These are phyloP conservation scores for Pyrocephalus nanus DNA, from an alignment of 2,797 vertebrate genomes.

Conservation along the genomic window DNA sequence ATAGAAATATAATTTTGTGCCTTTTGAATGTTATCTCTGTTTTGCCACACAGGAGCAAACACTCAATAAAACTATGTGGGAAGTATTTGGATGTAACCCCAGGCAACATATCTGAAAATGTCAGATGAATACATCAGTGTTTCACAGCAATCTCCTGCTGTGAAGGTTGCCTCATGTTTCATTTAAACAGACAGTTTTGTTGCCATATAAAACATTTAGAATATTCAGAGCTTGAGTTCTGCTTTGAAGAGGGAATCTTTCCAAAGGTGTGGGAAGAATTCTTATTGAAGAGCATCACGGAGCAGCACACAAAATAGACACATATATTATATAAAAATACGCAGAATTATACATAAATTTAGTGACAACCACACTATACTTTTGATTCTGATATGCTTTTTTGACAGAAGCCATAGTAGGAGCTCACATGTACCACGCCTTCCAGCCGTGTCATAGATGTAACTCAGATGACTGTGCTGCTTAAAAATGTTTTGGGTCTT, in stretches of 20 bases:
- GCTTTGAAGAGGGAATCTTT: background rate
- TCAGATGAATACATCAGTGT: constrained; percentile 16
- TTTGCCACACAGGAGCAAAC: background rate
- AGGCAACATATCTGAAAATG: constrained; percentile 46
- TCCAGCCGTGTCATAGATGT: background rate
- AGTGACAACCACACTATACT: background rate
- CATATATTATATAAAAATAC: background rate
- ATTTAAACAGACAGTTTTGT: constrained; percentile 28
- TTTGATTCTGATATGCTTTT: background rate
- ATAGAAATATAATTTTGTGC: background rate
- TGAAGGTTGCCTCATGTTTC: constrained; percentile 14
- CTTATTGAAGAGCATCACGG: background rate
- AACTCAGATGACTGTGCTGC: background rate
- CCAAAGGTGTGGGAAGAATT: background rate
- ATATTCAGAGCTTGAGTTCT: background rate
- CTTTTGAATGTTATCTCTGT: background rate
- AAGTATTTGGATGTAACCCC: background rate
- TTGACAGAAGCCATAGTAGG: background rate
- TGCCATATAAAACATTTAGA: background rate
- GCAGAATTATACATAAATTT: background rate
- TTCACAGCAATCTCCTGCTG: constrained; percentile 8
- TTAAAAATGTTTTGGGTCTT: background rate
- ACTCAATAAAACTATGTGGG: background rate
- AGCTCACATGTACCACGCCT: background rate
- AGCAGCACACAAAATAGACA: background rate